Evolutionary conservation across 2,113 vertebrate genomes (phyloP), one percentile per base, ranked within the genome.

Genomic region (Oenanthe melanoleuca): DNA sequence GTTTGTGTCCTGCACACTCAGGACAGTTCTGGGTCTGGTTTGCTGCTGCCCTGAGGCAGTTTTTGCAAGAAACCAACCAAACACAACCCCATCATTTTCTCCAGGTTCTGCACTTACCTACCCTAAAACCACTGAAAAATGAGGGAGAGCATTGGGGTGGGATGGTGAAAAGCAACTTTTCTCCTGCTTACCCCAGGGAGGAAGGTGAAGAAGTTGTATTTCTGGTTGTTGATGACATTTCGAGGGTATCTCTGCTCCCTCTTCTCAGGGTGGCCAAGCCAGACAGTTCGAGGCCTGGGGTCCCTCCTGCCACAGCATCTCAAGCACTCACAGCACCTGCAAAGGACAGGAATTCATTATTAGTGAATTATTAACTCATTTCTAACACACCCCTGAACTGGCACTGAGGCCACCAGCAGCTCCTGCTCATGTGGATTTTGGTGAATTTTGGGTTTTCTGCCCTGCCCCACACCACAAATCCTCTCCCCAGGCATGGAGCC

Each of bases 151-250:
- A 14, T 2, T 15, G 21, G 44, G 5, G 9, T 3, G 5, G 60
- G 64, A n/a, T 6, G 24, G 47, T 4, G 18, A 23, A 8, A 19
- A 26, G 4, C 2, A 2, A 3, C 16, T 66, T 53, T 9, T 2
- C 12, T 15, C 34, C 4, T 25, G 88, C 99, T 85, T 93, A 99
- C 99, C 98, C 98, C 99, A 42, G 99, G 99, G 29, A 99, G 98
- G 74, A 99, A 99, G 34, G 99, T 99, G 93, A 99, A 99, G 80
- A 99, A 99, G 97, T 99, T 99, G 98, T 99, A 99, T 95, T 99
- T 99, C 98, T 99, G 99, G 84, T 99, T 99, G 98, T 99, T 99
- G 98, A 99, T 99, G 96, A 99, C 99, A 96, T 99, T 99, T 94
- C 99, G 98, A 45, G 99, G 99, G 96, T 99, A 99, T 28, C 99